Evolutionary conservation across 64 coral and sea anemone genomes (phyloP), one percentile per base, ranked within the genome.

Genomic region (Stichodactyla mertensii): DNA sequence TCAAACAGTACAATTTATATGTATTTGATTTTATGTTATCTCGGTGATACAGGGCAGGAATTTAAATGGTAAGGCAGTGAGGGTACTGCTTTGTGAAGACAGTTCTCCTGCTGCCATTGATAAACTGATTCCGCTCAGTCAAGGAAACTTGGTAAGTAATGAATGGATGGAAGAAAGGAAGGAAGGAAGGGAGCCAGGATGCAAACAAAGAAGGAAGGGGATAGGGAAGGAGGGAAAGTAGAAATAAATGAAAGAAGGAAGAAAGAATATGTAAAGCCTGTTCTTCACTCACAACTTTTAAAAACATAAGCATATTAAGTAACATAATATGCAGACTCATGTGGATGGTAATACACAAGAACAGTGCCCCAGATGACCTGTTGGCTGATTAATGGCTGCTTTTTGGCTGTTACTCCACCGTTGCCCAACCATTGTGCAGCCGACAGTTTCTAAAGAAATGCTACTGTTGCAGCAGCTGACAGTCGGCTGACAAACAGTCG

Each of bases 61-160:
- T 20, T 55, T 81, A 20, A 81, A 4, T 55, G 51, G 51, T 54
- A 4, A 7, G 4, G n/a, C 52, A 54, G 26, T 81, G 11, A 81
- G 55, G 56, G 31, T 3, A 31, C 5, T 85, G 6, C 7, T 61
- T 2, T 85, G 83, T 85, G 83, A 85, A 64, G 31, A 85, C 15
- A 85, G 15, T 51, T 85, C 60, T 24, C 83, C 55, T 6, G 23
- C 61, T 6, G 83, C 22, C 8, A 85, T 85, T 36, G 60, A 85
- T 52, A 85, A 64, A 7, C 45, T 85, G 15, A 60, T 85, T 20
- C 20, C 14, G n/a, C 20, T 64, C 6, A 16, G 16, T 31, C 57
- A 85, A 61, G 56, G 83, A 28, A 85, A 85, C 23, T 15, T 85
- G 57, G 83, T 85, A 58, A 61, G 53, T 84, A 6, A 51, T 5